Evolutionary conservation across 2,888 invertebrate genomes (phyloP).

Genomic region (Hydrotaea diabolus): DNA sequence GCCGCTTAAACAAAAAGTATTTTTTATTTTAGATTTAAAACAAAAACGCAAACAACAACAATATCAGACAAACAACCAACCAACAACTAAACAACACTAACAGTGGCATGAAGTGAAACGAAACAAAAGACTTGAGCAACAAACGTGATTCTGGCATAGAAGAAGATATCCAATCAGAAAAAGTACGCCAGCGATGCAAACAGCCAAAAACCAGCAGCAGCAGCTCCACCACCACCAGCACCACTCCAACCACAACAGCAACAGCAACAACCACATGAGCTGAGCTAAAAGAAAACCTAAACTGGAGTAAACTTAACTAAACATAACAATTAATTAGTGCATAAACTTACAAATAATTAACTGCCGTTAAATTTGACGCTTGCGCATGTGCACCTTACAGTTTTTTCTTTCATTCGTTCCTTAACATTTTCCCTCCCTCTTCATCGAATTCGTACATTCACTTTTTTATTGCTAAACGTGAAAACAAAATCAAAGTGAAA

Average conservation of each 20-base stretch:
- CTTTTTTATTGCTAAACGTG: slow-evolving; percentile 44
- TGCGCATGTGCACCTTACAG: slow-evolving; percentile 48
- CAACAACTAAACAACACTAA: slow-evolving; percentile 21
- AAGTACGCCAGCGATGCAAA: slow-evolving; percentile 16
- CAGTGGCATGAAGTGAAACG: slow-evolving; percentile 31
- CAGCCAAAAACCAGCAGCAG: neutral
- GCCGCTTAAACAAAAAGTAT: no score
- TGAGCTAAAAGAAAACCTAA: slow-evolving; percentile 42
- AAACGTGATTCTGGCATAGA: slow-evolving; percentile 55
- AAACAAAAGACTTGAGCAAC: slow-evolving; percentile 64
- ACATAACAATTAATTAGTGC: slow-evolving; percentile 77
- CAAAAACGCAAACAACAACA: slow-evolving; percentile 64
- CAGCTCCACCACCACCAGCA: neutral
- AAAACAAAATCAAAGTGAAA: slow-evolving; percentile 36
- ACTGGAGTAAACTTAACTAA: slow-evolving; percentile 49
- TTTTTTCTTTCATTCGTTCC: slow-evolving; percentile 17
- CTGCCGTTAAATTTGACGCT: slow-evolving; percentile 71
- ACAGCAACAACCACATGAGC: slow-evolving; percentile 20
- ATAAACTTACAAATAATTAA: slow-evolving; percentile 77
- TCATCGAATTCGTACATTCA: slow-evolving; percentile 48
- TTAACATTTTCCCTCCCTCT: neutral
- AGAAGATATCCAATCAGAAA: neutral
- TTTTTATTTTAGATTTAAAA: neutral
- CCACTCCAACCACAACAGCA: neutral
- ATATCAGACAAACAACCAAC: slow-evolving; percentile 31